Base-by-base conservation (phyloP, 2,113 vertebrate species). In the Oncorhynchus clarkii region DNA sequence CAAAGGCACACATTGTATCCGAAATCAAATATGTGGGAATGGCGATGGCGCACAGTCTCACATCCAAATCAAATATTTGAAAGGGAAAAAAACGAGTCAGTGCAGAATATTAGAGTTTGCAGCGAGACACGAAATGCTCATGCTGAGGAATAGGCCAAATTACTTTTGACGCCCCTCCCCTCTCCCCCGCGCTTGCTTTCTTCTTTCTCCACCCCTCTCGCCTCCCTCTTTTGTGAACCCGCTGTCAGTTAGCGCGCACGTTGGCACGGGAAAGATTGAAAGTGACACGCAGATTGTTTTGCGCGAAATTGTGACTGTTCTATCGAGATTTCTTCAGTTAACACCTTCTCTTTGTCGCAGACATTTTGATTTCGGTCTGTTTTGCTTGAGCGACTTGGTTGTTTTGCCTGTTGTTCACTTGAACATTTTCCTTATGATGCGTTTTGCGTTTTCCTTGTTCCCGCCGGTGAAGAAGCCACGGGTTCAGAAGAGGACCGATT, bases 261-360 rank as follows among this genome's bases (percentile, higher is more conserved):
- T 80, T 86, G 91, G 88, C 90, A 89, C 84, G 60, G 84, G 74
- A 69, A 68, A 85, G 89, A 92, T 90, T 90, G 90, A 90, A 90
- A 90, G 92, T 92, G 92, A 91, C 90, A 88, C 39, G 11, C 84
- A 75, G 85, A 85, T 82, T 83, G 81, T 75, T 48, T 54, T 70
- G 69, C 71, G 73, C 66, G 70, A 78, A 78, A 60, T 70, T 78
- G 83, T 75, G 85, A 71, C 82, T 9, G 59, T 22, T 34, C 29
- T 29, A 45, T 34, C 54, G 6, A 39, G 27, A 29, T 24, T 49
- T 65, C 57, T 26, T 27, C 6, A 20, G 73, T 62, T 74, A 22
- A 48, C 22, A 70, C 29, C 4, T 27, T 51, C 20, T 67, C 20
- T 49, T 9, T 45, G 26, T 62, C 26, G 22, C 18, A 24, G 27